Evolutionary conservation across 2,797 vertebrate genomes (phyloP).

Genomic region (Crenuchus spilurus): DNA sequence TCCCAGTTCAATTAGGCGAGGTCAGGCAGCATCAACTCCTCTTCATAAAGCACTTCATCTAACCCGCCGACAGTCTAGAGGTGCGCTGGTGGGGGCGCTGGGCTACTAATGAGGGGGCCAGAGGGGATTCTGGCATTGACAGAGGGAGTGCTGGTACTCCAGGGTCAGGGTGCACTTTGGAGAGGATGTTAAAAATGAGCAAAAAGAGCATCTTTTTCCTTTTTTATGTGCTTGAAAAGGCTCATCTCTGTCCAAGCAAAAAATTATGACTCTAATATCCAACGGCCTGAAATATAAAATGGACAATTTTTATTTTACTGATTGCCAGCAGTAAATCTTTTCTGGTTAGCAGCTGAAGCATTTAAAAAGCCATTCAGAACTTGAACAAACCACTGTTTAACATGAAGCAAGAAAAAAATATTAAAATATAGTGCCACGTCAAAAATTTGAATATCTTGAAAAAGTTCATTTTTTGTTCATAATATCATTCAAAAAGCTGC

Average conservation of each 20-base stretch:
- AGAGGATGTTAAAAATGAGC: slow-evolving; percentile 78
- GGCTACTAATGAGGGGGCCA: slow-evolving; percentile 67
- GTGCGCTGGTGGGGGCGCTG: slow-evolving; percentile 53
- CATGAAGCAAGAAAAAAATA: background rate
- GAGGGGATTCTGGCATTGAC: slow-evolving; percentile 61
- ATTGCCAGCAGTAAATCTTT: slow-evolving; percentile 81
- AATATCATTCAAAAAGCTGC: too few species aligned
- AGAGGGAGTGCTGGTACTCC: slow-evolving; percentile 68
- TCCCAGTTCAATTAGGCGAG: slow-evolving; percentile 77
- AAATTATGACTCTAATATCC: slow-evolving; percentile 85
- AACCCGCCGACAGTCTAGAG: slow-evolving; percentile 67
- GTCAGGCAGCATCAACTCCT: slow-evolving; percentile 66
- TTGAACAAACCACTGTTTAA: slow-evolving; percentile 65
- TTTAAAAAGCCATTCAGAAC: slow-evolving; percentile 77
- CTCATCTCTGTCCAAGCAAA: slow-evolving; percentile 76
- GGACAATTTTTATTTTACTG: slow-evolving; percentile 75
- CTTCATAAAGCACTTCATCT: slow-evolving; percentile 79
- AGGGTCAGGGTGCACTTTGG: slow-evolving; percentile 65
- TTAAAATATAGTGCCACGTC: too few species aligned
- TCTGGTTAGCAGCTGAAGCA: slow-evolving; percentile 70
- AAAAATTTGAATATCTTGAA: too few species aligned
- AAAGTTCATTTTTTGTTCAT: too few species aligned
- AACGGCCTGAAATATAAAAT: slow-evolving; percentile 81
- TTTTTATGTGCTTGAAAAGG: slow-evolving; percentile 69
- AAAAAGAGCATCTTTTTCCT: slow-evolving; percentile 35